These are phyloP conservation scores for Nannobrachium achirus DNA, from an alignment of 2,113 vertebrate genomes.

Conservation along the genomic window DNA sequence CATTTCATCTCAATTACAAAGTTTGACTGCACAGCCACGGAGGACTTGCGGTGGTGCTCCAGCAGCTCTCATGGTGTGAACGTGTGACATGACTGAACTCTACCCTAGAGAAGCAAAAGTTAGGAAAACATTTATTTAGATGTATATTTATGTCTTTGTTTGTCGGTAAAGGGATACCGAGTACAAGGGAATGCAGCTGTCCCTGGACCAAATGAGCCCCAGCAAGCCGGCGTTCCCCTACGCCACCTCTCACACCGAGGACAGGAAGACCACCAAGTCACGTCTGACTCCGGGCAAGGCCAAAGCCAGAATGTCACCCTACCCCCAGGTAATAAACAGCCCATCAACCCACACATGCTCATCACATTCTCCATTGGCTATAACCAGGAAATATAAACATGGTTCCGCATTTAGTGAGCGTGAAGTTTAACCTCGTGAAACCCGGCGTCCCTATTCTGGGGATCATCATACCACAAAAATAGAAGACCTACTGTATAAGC, in stretches of 20 bases:
- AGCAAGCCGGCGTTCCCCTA: conserved; percentile 93
- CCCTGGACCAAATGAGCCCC: conserved; percentile 95
- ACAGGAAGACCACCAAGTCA: conserved; percentile 89
- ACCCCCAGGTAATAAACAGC: conserved; percentile 88
- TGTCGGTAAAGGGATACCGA: conserved; percentile 89
- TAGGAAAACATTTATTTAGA: background rate
- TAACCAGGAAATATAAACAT: conserved; percentile 2
- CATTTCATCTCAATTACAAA: background rate
- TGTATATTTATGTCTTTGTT: conserved; percentile 31
- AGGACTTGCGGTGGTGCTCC: background rate
- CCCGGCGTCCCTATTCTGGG: too few relatives aligned
- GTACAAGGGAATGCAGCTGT: conserved; percentile 97
- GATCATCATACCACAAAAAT: too few relatives aligned
- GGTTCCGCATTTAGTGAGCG: background rate
- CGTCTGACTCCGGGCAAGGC: conserved; percentile 87
- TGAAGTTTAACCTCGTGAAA: background rate
- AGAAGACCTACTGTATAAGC: too few relatives aligned
- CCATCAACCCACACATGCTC: background rate
- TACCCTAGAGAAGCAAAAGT: conserved; percentile 21
- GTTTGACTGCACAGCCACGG: background rate
- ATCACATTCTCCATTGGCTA: background rate
- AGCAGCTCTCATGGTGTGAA: background rate
- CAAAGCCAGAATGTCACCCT: conserved; percentile 94
- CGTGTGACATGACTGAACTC: conserved; percentile 11
- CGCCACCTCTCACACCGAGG: conserved; percentile 85